Evolutionary conservation across 2,888 invertebrate genomes (phyloP), one percentile per base, ranked within the genome.

Genomic region (Acanthopleura granulata): DNA sequence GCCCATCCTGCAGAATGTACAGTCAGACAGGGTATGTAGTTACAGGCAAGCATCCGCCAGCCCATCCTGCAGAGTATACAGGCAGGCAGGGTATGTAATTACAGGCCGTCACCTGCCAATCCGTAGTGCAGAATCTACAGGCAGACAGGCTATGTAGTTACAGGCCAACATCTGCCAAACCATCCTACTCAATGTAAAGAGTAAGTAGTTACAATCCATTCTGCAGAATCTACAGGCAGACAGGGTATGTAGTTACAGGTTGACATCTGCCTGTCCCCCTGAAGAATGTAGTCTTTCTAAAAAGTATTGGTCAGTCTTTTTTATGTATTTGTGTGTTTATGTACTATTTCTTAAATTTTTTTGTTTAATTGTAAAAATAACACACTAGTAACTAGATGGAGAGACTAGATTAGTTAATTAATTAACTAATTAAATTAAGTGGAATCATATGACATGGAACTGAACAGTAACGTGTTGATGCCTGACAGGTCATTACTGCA

Each of bases 161-260:
- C 14, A 72, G 3, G 12, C 3, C 57, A 12, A 22, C 57, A 57
- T 57, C 4, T 40, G 40, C 9, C 40, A 40, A 40, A 40, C 40
- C 40, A 6, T n/a, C n/a, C n/a, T n/a, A n/a, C n/a, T n/a, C n/a
- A n/a, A n/a, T n/a, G n/a, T n/a, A n/a, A n/a, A n/a, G n/a, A n/a
- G n/a, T n/a, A n/a, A n/a, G n/a, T n/a, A n/a, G n/a, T n/a, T n/a
- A n/a, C 93, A 94, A 87, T 93, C 94, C 27, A 92, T 97, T 78
- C 90, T 94, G 57, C 91, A 92, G 29, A 94, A 94, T 88, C 92
- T 96, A 75, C 91, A 93, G 49, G 94, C 95, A 62, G 96, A 97
- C 84, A 94, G 94, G 91, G 92, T 92, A 83, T 79, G 85, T 77
- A 50, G 18, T 14, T 11, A 49, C 49, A 30, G 6, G 16, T 93